These are phyloP conservation scores for Brachionus calyciflorus DNA, from an alignment of 1,140 invertebrate species.

Conservation along the genomic window DNA sequence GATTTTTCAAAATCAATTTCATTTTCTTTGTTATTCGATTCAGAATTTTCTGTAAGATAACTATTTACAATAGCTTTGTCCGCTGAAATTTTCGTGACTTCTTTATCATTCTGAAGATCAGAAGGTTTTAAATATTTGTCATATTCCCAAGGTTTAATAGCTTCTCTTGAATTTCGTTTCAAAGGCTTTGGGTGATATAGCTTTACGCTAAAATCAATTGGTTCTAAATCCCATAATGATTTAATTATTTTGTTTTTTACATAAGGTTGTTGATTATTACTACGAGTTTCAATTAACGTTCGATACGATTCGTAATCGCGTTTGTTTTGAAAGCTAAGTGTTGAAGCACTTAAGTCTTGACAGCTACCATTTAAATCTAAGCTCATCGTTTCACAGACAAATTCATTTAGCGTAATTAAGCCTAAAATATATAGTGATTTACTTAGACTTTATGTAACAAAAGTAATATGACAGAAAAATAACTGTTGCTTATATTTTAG, in stretches of 20 bases:
- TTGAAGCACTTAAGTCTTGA: conserved; percentile 1
- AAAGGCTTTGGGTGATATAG: conserved; percentile 8
- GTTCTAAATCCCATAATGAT: conserved; percentile 10
- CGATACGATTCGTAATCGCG: neutral
- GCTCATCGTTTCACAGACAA: neutral
- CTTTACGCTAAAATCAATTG: conserved; percentile 31
- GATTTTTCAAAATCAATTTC: neutral
- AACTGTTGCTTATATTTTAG: too few relatives aligned
- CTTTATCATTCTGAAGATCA: neutral
- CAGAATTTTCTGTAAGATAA: neutral
- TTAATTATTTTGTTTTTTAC: neutral
- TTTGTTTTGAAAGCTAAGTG: neutral
- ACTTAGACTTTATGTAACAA: too few relatives aligned
- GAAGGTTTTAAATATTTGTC: conserved; percentile 3
- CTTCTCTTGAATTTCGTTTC: conserved; percentile 6
- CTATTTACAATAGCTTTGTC: neutral
- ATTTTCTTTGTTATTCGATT: neutral
- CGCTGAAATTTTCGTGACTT: neutral
- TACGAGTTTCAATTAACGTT: conserved; percentile 12
- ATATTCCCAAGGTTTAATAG: conserved; percentile 15
- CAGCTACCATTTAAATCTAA: conserved; percentile 3
- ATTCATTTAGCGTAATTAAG: neutral
- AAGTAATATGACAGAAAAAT: too few relatives aligned
- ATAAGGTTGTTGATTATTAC: neutral
- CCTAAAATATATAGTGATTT: too few relatives aligned